A percentile compares a stretch with the other conserved stretches of the same genome.
Conservation (phyloP, 2,113 vertebrate genomes). For the Noturus placidus region DNA sequence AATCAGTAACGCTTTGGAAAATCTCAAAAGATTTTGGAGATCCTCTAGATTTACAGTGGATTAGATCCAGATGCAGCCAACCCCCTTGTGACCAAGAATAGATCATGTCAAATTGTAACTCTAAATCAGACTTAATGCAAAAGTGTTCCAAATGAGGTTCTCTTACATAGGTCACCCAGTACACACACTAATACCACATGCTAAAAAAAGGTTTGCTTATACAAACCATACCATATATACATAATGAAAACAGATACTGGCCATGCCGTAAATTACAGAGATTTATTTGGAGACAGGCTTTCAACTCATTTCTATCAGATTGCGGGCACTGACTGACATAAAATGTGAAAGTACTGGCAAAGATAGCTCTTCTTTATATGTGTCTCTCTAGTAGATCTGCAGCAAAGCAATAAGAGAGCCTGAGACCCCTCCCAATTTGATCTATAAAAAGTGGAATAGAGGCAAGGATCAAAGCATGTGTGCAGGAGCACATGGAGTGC, state of each 20-base stretch:
- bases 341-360: conserved; percentile 11
- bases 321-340: conserved; percentile 23
- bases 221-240: background rate
- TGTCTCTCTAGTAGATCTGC: conserved; percentile 38
- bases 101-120: background rate
- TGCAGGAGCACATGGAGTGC: conserved; percentile 15
- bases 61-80: conserved; percentile 2
- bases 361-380: background rate
- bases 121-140: background rate
- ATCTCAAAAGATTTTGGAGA: background rate
- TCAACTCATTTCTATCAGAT: conserved; percentile 21
- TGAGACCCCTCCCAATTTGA: conserved; percentile 40
- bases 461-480: conserved; percentile 43
- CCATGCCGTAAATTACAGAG: conserved; percentile 22
- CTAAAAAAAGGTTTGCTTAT: background rate
- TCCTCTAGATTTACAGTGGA: background rate
- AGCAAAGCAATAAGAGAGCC: conserved; percentile 34
- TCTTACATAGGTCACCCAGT: background rate
- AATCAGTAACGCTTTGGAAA: background rate
- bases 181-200: background rate
- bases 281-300: conserved; percentile 31
- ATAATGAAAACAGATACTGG: conserved; percentile 21
- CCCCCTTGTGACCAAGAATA: background rate
- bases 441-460: conserved; percentile 34
- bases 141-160: background rate